These are phyloP conservation scores for Pogonocherus hispidulus DNA, from an alignment of 2,888 invertebrate genomes.

Conservation along the genomic window DNA sequence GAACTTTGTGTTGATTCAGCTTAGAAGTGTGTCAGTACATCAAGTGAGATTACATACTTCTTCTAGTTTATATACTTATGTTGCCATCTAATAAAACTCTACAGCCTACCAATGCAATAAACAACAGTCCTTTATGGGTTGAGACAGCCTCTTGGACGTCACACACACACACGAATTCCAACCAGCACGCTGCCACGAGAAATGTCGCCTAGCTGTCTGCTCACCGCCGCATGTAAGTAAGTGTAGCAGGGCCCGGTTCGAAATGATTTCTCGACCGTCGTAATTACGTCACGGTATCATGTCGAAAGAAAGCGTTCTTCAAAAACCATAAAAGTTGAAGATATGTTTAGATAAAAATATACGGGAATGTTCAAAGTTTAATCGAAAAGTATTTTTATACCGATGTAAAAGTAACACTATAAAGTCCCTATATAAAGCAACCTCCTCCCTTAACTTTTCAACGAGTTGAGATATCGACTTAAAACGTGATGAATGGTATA, in stretches of 20 bases:
- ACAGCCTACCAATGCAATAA: slow-evolving; percentile 7
- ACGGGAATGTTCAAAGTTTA: no score
- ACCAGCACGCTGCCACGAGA: slow-evolving; percentile 14
- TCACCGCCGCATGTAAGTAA: background rate
- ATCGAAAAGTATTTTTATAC: no score
- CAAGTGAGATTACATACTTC: background rate
- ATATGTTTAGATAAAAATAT: no score
- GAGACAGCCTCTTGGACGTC: slow-evolving; percentile 25
- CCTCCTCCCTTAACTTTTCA: no score
- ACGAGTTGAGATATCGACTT: no score
- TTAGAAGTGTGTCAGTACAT: background rate
- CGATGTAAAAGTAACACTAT: no score
- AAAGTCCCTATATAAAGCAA: no score
- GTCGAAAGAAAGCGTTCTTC: no score
- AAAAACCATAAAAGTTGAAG: no score
- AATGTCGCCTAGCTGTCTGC: slow-evolving; percentile 29
- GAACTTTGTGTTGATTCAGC: background rate
- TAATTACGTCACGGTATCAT: no score
- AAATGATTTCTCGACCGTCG: no score
- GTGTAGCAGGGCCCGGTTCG: background rate
- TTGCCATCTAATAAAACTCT: background rate
- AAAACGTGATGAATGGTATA: no score
- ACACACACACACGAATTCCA: background rate
- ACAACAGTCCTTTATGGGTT: slow-evolving; percentile 11
- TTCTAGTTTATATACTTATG: background rate